phyloP scores from a whole-genome alignment of 2,113 vertebrate species.

The Laticauda laticaudata region DNA sequence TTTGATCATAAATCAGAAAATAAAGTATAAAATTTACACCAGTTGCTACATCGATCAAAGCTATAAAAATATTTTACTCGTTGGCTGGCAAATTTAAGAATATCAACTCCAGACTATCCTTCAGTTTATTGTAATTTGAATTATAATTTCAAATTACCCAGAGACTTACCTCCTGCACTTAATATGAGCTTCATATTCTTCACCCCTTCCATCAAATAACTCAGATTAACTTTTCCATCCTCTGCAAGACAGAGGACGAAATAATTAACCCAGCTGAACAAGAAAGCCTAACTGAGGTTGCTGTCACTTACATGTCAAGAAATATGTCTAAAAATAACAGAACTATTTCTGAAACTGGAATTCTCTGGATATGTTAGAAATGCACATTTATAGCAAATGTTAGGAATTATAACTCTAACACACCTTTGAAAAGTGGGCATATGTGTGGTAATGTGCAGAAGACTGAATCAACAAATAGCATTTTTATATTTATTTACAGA shows the following conservation, averaged over 20 bases:
- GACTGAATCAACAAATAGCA: not conserved
- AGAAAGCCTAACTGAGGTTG: not conserved
- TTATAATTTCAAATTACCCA: not conserved
- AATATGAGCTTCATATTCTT: not conserved
- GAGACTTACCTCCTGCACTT: conserved; percentile 3
- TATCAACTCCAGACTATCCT: not conserved
- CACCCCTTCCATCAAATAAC: conserved; percentile 1
- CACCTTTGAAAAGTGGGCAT: not conserved
- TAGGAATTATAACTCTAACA: not conserved
- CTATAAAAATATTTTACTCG: not conserved
- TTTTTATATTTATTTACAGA: not conserved
- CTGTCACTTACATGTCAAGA: not conserved
- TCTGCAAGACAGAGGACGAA: conserved; percentile 6
- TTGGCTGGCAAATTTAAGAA: not conserved
- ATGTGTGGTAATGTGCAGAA: not conserved
- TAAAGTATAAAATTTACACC: not conserved
- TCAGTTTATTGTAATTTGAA: not conserved
- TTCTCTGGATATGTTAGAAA: not conserved
- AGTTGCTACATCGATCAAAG: not conserved
- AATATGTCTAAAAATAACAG: not conserved
- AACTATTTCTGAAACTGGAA: not conserved
- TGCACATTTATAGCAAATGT: not conserved
- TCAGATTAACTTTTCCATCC: conserved; percentile 11
- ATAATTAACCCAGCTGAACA: not conserved
- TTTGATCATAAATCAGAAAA: not conserved